These are phyloP conservation scores for Patella ulyssiponensis DNA, from an alignment of 2,888 invertebrate species.

Conservation along the genomic window DNA sequence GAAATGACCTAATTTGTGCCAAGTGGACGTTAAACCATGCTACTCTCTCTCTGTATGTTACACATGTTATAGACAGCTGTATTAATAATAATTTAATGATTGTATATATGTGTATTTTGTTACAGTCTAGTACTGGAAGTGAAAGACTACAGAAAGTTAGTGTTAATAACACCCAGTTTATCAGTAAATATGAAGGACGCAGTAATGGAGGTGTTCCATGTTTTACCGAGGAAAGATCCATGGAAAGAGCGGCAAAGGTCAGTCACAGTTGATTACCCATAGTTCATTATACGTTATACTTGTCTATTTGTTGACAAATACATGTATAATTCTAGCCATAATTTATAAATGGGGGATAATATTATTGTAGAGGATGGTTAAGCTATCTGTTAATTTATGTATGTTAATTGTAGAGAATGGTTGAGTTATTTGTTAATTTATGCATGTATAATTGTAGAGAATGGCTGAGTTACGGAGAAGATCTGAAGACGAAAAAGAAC, in stretches of 20 bases:
- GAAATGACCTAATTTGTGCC: too few species aligned
- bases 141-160: background rate
- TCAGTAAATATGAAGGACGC: conserved; percentile 69
- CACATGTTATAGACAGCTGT: too few species aligned
- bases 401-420: conserved; percentile 22
- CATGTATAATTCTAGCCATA: too few species aligned
- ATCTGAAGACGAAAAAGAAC: conserved; percentile 57
- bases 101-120: too few species aligned
- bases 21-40: too few species aligned
- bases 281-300: too few species aligned
- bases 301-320: too few species aligned
- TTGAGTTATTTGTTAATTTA: conserved; percentile 8
- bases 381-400: background rate
- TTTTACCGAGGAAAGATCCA: conserved; percentile 67
- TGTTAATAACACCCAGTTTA: conserved; percentile 48
- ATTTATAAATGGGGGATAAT: too few species aligned
- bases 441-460: conserved; percentile 47
- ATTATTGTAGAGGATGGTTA: background rate
- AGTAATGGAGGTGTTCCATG: conserved; percentile 71
- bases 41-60: too few species aligned
- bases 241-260: conserved; percentile 69
- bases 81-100: too few species aligned
- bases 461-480: conserved; percentile 65
- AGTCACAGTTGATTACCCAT: background rate
- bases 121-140: too few species aligned